Conservation (phyloP, 2,888 invertebrate species). For the Bibio marci region DNA sequence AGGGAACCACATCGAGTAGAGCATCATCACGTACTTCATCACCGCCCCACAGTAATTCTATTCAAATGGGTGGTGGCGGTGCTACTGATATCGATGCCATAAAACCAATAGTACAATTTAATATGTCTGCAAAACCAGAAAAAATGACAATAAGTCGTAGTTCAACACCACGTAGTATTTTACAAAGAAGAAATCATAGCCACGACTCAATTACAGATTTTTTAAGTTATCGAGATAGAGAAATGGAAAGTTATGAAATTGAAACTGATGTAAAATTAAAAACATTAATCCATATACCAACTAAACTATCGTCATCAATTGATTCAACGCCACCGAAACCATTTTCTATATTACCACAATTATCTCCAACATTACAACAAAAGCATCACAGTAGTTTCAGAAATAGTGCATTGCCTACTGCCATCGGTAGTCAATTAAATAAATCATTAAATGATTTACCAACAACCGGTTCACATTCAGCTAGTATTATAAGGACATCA, state of each 20-base stretch:
- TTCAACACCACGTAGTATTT: slow-evolving; percentile 3
- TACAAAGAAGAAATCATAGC: neutral
- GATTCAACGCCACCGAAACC: neutral
- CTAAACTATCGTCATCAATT: neutral
- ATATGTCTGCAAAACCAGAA: neutral
- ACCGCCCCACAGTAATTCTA: neutral
- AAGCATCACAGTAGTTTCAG: too few relatives aligned
- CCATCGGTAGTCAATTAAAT: slow-evolving; percentile 8
- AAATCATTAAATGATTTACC: slow-evolving; percentile 19
- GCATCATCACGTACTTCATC: slow-evolving; percentile 1
- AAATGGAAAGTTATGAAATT: slow-evolving; percentile 3
- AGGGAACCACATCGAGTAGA: slow-evolving; percentile 8
- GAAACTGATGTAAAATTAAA: neutral
- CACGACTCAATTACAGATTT: neutral
- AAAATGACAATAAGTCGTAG: neutral
- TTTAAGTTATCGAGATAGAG: slow-evolving; percentile 1
- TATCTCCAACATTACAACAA: neutral
- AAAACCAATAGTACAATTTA: neutral
- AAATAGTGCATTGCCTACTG: too few relatives aligned
- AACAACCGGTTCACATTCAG: slow-evolving; percentile 12
- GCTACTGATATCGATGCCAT: neutral
- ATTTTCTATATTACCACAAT: too few relatives aligned
- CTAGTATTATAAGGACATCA: slow-evolving; percentile 14
- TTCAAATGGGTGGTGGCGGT: neutral
- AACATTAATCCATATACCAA: neutral